These are phyloP conservation scores for Aphodius granarius DNA, from an alignment of 2,888 invertebrate genomes.

Conservation along the genomic window DNA sequence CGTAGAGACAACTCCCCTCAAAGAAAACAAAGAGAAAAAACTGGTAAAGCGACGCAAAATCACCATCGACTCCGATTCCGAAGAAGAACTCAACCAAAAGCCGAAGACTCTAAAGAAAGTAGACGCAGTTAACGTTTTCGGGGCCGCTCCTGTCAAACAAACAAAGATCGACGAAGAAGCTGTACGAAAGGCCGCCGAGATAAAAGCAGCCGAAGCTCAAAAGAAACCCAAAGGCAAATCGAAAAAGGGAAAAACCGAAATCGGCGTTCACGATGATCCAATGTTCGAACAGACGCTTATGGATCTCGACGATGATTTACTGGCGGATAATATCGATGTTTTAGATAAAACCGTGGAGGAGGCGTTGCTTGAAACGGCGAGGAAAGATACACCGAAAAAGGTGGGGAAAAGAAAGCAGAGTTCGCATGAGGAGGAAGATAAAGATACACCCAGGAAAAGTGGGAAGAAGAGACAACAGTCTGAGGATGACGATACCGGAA, in stretches of 20 bases:
- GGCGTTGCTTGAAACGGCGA: slow-evolving; percentile 39
- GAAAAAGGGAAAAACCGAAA: slow-evolving; percentile 41
- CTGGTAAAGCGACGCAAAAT: slow-evolving; percentile 38
- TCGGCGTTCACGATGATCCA: slow-evolving; percentile 66
- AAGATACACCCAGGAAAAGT: slow-evolving; percentile 10
- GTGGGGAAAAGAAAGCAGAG: slow-evolving; percentile 39
- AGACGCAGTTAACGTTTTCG: slow-evolving; percentile 62
- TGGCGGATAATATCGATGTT: slow-evolving; percentile 42
- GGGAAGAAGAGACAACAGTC: slow-evolving; percentile 39
- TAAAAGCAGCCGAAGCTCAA: slow-evolving; percentile 28
- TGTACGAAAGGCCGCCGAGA: slow-evolving; percentile 19
- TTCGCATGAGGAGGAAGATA: slow-evolving; percentile 43
- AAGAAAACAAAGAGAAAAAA: slow-evolving; percentile 38
- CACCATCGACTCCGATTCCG: slow-evolving; percentile 40
- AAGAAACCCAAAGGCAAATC: slow-evolving; percentile 35
- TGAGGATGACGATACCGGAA: slow-evolving; percentile 44
- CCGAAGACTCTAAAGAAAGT: slow-evolving; percentile 35
- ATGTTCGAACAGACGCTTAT: slow-evolving; percentile 71
- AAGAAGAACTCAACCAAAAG: slow-evolving; percentile 32
- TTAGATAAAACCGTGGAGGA: slow-evolving; percentile 45
- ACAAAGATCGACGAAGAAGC: slow-evolving; percentile 46
- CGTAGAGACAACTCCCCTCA: slow-evolving; percentile 58
- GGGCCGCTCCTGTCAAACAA: slow-evolving; percentile 62
- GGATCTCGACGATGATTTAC: slow-evolving; percentile 63
- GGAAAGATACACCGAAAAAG: slow-evolving; percentile 33